Evolutionary conservation across 1,140 invertebrate species (phyloP).

Genomic region (Augochlora pura): DNA sequence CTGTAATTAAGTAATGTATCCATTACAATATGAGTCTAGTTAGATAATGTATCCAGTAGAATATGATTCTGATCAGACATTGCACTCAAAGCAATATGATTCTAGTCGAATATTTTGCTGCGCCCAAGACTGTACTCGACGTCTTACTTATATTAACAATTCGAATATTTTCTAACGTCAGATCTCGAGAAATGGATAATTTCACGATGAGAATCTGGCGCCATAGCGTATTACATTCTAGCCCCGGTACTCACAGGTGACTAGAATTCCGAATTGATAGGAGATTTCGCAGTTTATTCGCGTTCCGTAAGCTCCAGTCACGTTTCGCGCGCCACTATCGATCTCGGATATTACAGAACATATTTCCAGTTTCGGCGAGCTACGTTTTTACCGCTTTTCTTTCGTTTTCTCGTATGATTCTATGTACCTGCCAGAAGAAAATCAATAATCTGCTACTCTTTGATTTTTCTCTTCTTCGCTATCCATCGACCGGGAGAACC

Average conservation of each 20-base stretch:
- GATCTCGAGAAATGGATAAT: too few relatives aligned
- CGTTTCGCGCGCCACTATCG: conserved; percentile 1
- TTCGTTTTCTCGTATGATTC: background rate
- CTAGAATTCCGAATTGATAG: background rate
- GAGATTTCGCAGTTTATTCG: background rate
- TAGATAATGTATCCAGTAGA: too few relatives aligned
- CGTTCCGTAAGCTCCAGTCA: background rate
- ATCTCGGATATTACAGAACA: background rate
- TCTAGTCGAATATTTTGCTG: too few relatives aligned
- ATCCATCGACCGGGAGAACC: background rate
- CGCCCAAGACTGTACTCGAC: too few relatives aligned
- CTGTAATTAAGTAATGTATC: too few relatives aligned
- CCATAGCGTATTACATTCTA: too few relatives aligned
- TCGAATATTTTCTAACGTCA: too few relatives aligned
- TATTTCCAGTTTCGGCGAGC: conserved; percentile 1
- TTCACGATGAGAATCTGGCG: too few relatives aligned
- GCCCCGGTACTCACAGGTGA: background rate
- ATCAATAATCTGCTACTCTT: background rate
- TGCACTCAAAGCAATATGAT: too few relatives aligned
- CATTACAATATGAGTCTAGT: too few relatives aligned
- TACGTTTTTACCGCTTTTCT: background rate
- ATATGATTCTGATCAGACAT: too few relatives aligned
- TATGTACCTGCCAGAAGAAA: background rate
- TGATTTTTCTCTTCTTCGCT: background rate
- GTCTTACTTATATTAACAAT: too few relatives aligned